Evolutionary conservation across 2,797 vertebrate genomes (phyloP).

Genomic region (Pseudomugil gertrudae): DNA sequence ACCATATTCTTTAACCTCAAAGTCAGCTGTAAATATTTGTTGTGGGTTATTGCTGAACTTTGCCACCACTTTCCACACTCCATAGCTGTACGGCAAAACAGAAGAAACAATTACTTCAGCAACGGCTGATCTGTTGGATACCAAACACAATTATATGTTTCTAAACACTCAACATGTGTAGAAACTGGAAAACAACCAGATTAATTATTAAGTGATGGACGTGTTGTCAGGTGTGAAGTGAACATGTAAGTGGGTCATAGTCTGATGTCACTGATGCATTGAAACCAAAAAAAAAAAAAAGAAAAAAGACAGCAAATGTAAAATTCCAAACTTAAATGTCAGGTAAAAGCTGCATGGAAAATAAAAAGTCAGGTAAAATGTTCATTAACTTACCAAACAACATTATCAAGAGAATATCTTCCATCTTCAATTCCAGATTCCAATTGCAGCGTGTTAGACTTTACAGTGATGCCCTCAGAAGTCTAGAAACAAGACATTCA

Average conservation of each 20-base stretch:
- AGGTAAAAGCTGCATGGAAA: no score
- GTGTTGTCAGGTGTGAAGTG: no score
- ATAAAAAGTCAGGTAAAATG: no score
- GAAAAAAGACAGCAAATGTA: no score
- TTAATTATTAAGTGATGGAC: no score
- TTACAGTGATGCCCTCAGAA: neutral
- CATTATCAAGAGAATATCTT: neutral
- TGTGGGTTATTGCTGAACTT: constrained; percentile 74
- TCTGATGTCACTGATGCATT: no score
- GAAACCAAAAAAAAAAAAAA: no score
- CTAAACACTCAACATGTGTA: no score
- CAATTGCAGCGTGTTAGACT: rapidly evolving
- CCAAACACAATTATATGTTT: neutral
- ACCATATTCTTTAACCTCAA: constrained; percentile 93
- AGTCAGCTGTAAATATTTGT: constrained; percentile 76
- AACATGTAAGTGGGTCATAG: no score
- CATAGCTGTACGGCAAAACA: constrained; percentile 69
- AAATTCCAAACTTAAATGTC: no score
- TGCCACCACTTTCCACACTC: constrained; percentile 82
- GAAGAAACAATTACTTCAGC: neutral
- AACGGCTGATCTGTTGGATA: neutral
- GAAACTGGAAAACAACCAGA: no score
- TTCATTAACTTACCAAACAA: neutral
- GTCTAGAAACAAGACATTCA: constrained; percentile 4
- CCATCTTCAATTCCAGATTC: neutral